Conservation (phyloP, 2,888 invertebrate genomes). For the Drosophila imparisetae region DNA sequence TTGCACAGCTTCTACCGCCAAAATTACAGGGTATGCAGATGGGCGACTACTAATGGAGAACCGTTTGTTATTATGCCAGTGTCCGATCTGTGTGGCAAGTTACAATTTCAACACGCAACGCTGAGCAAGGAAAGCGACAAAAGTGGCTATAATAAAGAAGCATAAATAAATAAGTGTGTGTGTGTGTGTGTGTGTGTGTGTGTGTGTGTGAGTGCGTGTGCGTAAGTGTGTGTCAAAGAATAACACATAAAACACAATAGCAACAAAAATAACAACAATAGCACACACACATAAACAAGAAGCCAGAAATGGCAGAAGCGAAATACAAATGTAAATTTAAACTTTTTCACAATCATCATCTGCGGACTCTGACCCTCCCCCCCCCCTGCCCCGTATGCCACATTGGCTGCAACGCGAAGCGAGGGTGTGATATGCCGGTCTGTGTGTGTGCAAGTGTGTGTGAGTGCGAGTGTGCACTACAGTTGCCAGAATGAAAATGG, state of each 20-base stretch:
- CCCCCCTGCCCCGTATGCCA: not conserved
- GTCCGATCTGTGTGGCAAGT: conserved; percentile 51
- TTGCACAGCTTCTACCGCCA: not conserved
- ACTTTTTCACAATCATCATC: conserved; percentile 68
- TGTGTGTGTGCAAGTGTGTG: not conserved
- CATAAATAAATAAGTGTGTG: conserved; percentile 10
- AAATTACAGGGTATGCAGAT: conserved; percentile 13
- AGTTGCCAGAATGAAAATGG: conserved; percentile 70
- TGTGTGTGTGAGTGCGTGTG: conserved; percentile 15
- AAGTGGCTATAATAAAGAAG: conserved; percentile 66
- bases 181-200: conserved; percentile 4
- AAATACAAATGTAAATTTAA: conserved; percentile 73
- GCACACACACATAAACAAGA: conserved; percentile 25
- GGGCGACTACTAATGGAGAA: not conserved
- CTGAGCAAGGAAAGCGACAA: conserved; percentile 57
- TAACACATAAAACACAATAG: conserved; percentile 48
- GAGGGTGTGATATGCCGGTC: conserved; percentile 46
- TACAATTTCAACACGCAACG: conserved; percentile 63
- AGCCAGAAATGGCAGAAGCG: conserved; percentile 55
- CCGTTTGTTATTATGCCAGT: conserved; percentile 27
- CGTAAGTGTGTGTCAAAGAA: conserved; percentile 39
- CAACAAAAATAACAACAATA: conserved; percentile 48
- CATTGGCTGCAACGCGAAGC: conserved; percentile 40
- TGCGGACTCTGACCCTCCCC: conserved; percentile 7
- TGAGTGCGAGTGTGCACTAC: conserved; percentile 38